Conservation (phyloP, 2,113 vertebrate genomes). For the Cardinalis cardinalis region DNA sequence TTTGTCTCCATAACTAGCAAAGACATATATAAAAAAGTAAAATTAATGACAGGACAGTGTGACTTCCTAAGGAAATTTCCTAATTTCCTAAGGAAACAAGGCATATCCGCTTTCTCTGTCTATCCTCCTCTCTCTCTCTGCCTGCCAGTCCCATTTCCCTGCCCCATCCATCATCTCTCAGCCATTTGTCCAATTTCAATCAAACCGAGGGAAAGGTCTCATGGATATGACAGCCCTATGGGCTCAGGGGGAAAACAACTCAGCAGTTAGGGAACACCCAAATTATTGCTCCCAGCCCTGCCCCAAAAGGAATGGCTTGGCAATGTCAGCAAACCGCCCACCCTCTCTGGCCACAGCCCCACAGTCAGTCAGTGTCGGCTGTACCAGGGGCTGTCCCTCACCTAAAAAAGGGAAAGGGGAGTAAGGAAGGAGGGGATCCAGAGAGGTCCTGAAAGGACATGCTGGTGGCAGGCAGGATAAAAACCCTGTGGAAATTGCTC, state of each 20-base stretch:
- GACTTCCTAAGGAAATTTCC: slow-evolving; percentile 57
- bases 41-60: slow-evolving; percentile 46
- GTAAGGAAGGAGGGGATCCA: background rate
- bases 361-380: background rate
- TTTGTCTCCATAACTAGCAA: slow-evolving; percentile 93
- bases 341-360: accelerated
- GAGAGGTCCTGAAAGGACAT: background rate
- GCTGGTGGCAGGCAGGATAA: accelerated
- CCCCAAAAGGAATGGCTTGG: background rate
- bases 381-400: background rate
- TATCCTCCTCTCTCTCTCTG: slow-evolving; percentile 21
- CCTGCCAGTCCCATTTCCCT: slow-evolving; percentile 9
- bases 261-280: background rate
- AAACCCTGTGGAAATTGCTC: background rate
- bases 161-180: slow-evolving; percentile 29
- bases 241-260: background rate
- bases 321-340: accelerated
- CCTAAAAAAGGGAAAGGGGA: background rate
- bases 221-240: background rate
- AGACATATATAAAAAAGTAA: slow-evolving; percentile 62
- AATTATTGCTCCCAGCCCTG: background rate
- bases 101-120: slow-evolving; percentile 25
- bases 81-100: slow-evolving; percentile 61
- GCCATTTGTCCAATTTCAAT: slow-evolving; percentile 23
- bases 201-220: background rate